These are phyloP conservation scores for Cyrtodaria siliqua DNA, from an alignment of 2,888 invertebrate species.

Conservation along the genomic window DNA sequence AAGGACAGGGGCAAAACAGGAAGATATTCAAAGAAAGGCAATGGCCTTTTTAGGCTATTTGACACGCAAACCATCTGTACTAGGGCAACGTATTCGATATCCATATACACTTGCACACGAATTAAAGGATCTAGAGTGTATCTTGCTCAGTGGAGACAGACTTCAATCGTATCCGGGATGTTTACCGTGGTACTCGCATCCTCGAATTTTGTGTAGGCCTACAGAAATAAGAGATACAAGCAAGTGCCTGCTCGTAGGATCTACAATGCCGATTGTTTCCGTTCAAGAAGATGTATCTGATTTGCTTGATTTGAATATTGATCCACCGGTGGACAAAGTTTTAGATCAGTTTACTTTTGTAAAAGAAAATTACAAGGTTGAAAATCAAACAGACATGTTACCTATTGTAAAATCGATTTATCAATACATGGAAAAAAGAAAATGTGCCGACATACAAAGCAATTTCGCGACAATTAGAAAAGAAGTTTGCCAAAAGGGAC, in stretches of 20 bases:
- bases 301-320: constrained; percentile 20
- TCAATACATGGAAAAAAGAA: not conserved
- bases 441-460: not conserved
- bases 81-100: not conserved
- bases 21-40: constrained; percentile 9
- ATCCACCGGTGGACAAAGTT: constrained; percentile 33
- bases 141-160: not conserved
- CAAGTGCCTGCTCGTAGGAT: constrained; percentile 19
- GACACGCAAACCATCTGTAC: not conserved
- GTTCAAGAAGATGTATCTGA: not conserved
- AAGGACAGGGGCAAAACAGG: not conserved
- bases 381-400: constrained; percentile 30
- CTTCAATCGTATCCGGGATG: constrained; percentile 1
- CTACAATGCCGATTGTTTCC: not conserved
- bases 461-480: not conserved
- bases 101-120: not conserved
- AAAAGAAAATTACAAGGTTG: constrained; percentile 23
- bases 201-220: constrained; percentile 7
- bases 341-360: constrained; percentile 39
- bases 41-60: constrained; percentile 6
- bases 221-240: not conserved
- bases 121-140: not conserved
- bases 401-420: constrained; percentile 38
- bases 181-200: constrained; percentile 8
- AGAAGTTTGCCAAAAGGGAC: not conserved